A percentile compares a stretch with the other conserved stretches of the same genome.
Evolutionary conservation across 2,113 vertebrate species (phyloP).

Genomic region (Climacteris rufus): DNA sequence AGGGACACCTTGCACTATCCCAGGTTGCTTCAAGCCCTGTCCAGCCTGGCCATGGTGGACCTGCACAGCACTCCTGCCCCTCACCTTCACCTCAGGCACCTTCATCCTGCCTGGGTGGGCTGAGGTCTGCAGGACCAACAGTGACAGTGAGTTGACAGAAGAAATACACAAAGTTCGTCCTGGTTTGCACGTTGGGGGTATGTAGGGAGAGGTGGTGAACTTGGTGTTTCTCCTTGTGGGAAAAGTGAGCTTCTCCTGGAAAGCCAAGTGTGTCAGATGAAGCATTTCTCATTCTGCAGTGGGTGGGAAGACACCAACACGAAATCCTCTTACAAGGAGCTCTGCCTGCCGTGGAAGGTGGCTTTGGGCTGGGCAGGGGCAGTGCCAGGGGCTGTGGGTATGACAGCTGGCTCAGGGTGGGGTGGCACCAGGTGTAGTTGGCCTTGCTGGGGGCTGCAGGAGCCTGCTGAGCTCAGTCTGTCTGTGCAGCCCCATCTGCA

Average conservation of each 20-base stretch:
- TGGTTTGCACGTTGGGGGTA: no score
- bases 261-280: neutral
- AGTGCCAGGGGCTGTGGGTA: rapidly evolving
- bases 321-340: neutral
- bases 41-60: neutral
- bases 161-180: neutral
- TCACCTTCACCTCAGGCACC: neutral
- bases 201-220: neutral
- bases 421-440: neutral
- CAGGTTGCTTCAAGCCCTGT: neutral
- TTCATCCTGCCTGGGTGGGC: neutral
- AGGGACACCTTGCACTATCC: neutral
- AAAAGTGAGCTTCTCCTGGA: neutral
- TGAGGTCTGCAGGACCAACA: neutral
- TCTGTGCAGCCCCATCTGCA: neutral
- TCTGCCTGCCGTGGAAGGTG: rapidly evolving
- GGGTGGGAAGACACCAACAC: neutral
- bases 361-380: neutral
- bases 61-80: neutral
- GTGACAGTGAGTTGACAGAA: neutral
- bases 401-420: neutral
- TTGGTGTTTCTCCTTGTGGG: neutral
- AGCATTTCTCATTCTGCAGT: neutral
- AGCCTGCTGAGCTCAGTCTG: neutral
- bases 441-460: neutral